Evolutionary conservation across 2,888 invertebrate genomes (phyloP).

Genomic region (Lymantria monacha): DNA sequence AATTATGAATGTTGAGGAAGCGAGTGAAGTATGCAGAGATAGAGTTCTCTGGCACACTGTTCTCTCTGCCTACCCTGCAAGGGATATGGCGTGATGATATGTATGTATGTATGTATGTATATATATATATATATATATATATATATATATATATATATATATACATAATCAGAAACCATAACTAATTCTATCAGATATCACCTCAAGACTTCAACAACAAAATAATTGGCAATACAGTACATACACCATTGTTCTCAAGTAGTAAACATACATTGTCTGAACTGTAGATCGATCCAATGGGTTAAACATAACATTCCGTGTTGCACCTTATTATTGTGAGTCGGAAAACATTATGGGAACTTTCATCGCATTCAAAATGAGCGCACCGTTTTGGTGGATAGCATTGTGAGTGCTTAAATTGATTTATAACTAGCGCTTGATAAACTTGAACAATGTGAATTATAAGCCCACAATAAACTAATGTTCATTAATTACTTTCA

Average conservation of each 20-base stretch:
- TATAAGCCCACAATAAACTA: too few species aligned
- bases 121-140: too few species aligned
- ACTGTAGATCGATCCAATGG: constrained; percentile 11
- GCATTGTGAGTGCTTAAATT: background rate
- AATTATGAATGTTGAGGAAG: too few species aligned
- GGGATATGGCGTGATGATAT: too few species aligned
- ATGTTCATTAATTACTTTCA: too few species aligned
- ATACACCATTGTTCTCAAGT: constrained; percentile 24
- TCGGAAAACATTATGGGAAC: constrained; percentile 5
- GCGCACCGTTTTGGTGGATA: background rate
- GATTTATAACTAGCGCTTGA: too few species aligned
- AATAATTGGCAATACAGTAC: constrained; percentile 11
- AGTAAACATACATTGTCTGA: constrained; percentile 24
- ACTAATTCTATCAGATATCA: constrained; percentile 9
- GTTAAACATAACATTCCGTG: constrained; percentile 13
- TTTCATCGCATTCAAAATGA: constrained; percentile 6
- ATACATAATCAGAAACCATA: constrained; percentile 3
- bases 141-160: background rate
- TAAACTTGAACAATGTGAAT: too few species aligned
- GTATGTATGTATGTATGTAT: too few species aligned
- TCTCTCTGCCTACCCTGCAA: too few species aligned
- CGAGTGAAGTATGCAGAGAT: too few species aligned
- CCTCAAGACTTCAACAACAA: too few species aligned
- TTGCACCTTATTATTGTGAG: constrained; percentile 8
- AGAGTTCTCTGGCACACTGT: too few species aligned